Base-by-base conservation (phyloP, 2,113 vertebrate genomes). In the Ciconia boyciana region DNA sequence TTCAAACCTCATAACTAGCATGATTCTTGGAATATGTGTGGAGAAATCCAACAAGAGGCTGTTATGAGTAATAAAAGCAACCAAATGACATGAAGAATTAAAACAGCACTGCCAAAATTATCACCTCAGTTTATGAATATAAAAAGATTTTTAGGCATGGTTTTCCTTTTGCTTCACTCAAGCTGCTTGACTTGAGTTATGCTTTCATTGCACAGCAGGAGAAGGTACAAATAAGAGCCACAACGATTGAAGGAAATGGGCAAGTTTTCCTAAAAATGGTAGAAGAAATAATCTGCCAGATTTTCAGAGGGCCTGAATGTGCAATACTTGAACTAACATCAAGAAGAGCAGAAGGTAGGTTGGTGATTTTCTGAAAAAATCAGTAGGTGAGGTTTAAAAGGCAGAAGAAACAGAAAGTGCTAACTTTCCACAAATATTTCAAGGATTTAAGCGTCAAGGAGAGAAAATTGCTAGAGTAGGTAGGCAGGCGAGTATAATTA, bases 381-480 rank as follows among this genome's bases (percentile, higher is more conserved):
- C 72, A 57, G 70, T 71, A 87, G 52, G 80, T 96, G 72, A 96
- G 80, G 39, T 68, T 96, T 92, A 85, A 84, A 82, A 91, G 28
- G 34, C 65, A 89, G 66, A 61, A 91, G 74, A 83, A 72, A 9
- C 28, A 89, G 80, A 64, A 82, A 94, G 81, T 58, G 62, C 65
- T 83, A 87, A 89, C 78, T 85, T 96, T 62, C 54, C 66, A 48
- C 70, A 93, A 94, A 57, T 77, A 83, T 79, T 88, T 92, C 57
- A 91, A 86, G 54, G 77, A 84, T 85, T 94, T 76, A 46, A 62
- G 74, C 0, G 0, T 46, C 89, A 80, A 77, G 81, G 81, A 94
- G 44, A 69, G 75, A 94, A 95, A 97, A 94, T 55, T 94, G 91
- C 70, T 77, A 28, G 46, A 93, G 93, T 62, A 85, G 81, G 54